Evolutionary conservation across 2,113 vertebrate genomes (phyloP).

Genomic region (Argyrosomus japonicus): DNA sequence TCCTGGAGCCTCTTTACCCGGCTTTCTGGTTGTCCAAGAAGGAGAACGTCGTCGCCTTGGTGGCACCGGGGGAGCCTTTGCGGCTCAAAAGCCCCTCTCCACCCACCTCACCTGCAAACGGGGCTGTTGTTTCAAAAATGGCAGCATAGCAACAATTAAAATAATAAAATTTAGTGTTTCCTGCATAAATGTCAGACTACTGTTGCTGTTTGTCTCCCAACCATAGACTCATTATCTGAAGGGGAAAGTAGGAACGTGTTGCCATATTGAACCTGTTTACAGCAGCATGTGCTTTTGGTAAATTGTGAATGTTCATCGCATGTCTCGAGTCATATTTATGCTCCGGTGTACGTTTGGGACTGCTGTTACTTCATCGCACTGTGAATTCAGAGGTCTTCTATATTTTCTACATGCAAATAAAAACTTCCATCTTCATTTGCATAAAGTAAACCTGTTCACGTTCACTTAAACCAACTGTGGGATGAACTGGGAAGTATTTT

Average conservation of each 20-base stretch:
- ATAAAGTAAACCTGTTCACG: neutral
- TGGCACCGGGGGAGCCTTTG: constrained; percentile 72
- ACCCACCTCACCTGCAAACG: constrained; percentile 56
- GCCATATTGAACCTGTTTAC: too few species aligned
- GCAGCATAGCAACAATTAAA: neutral
- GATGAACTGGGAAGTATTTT: neutral
- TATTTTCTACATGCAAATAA: constrained; percentile 50
- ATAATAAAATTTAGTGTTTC: neutral
- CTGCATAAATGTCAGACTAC: neutral
- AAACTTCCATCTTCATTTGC: neutral
- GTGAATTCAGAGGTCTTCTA: constrained; percentile 42
- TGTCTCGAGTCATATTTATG: constrained; percentile 14
- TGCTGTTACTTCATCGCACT: constrained; percentile 50
- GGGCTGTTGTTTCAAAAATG: neutral
- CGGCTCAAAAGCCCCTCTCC: constrained; percentile 72
- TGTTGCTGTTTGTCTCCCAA: neutral
- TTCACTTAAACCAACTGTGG: too few species aligned
- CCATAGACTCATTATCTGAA: neutral
- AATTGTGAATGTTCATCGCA: neutral
- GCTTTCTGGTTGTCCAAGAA: constrained; percentile 90
- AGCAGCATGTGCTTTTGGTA: neutral
- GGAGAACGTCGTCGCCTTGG: constrained; percentile 82
- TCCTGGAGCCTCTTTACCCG: constrained; percentile 84
- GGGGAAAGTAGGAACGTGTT: neutral
- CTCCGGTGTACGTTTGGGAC: constrained; percentile 3